Conservation (phyloP, 2,888 invertebrate genomes). For the Stenolophus ochropezus region DNA sequence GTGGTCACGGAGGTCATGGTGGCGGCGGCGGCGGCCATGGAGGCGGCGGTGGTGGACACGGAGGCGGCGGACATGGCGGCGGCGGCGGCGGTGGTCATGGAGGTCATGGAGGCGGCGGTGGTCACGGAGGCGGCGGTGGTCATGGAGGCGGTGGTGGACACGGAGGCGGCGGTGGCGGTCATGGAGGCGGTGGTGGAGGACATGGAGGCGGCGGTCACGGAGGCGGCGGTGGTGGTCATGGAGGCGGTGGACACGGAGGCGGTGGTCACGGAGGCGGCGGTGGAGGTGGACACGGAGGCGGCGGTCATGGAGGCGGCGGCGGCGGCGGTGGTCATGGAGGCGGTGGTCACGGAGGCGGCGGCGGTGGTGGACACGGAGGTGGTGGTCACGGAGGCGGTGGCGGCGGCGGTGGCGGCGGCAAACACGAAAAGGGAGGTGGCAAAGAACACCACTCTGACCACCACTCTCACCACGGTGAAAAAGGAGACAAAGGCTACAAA, state of each 20-base stretch:
- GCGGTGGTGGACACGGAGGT: too few relatives aligned
- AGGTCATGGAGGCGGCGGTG: slow-evolving; percentile 5
- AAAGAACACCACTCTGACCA: slow-evolving; percentile 66
- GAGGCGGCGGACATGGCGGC: slow-evolving; percentile 5
- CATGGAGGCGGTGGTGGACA: slow-evolving; percentile 30
- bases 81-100: slow-evolving; percentile 11
- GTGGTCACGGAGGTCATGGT: slow-evolving; percentile 20
- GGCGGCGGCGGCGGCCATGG: slow-evolving; percentile 10
- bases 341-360: slow-evolving; percentile 32
- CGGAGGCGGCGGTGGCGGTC: slow-evolving; percentile 43
- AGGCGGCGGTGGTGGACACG: slow-evolving; percentile 4
- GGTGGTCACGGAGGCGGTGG: too few relatives aligned
- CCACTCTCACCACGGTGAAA: slow-evolving; percentile 67
- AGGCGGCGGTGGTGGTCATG: slow-evolving; percentile 47
- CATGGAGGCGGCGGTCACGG: slow-evolving; percentile 44
- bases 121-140: slow-evolving; percentile 29
- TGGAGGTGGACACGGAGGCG: slow-evolving; percentile 34
- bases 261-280: slow-evolving; percentile 49
- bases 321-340: slow-evolving; percentile 11
- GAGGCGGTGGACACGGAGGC: slow-evolving; percentile 46
- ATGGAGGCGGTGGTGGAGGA: not conserved
- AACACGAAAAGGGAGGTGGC: slow-evolving; percentile 48
- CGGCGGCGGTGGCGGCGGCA: slow-evolving; percentile 48
- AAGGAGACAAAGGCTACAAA: slow-evolving; percentile 70
- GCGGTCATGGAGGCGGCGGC: slow-evolving; percentile 27